These are phyloP conservation scores for Latheticus oryzae DNA, from an alignment of 2,888 invertebrate species.

Conservation along the genomic window DNA sequence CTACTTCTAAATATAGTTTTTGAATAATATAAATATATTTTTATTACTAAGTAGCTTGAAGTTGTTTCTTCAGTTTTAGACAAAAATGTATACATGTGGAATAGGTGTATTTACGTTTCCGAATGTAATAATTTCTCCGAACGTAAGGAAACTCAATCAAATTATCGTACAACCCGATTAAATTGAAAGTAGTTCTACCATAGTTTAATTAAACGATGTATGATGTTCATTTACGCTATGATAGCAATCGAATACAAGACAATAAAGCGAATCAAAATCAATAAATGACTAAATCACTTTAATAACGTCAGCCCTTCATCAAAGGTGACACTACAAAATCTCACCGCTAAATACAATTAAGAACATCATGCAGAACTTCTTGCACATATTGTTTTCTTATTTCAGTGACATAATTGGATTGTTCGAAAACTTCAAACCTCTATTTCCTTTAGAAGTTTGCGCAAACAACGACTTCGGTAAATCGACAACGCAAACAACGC, in stretches of 20 bases:
- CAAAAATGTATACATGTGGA: no score
- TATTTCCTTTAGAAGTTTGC: conserved; percentile 1
- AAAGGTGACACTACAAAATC: conserved; percentile 18
- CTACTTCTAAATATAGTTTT: no score
- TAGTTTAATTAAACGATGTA: no score
- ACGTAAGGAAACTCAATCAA: no score
- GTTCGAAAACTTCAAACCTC: conserved; percentile 5
- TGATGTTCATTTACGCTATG: conserved; percentile 5
- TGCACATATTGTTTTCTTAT: conserved; percentile 17
- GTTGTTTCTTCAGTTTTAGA: no score
- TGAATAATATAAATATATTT: no score
- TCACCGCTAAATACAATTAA: conserved; percentile 19
- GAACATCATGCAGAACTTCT: conserved; percentile 10
- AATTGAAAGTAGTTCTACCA: no score
- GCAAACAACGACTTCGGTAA: not conserved
- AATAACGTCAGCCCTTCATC: conserved; percentile 6
- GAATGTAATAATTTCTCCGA: no score
- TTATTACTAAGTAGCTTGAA: no score
- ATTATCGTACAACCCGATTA: no score
- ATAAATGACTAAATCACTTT: conserved; percentile 14
- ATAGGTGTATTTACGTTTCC: no score
- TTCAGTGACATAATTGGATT: conserved; percentile 16
- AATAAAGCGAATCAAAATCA: conserved; percentile 11
- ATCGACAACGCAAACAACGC: conserved; percentile 12
- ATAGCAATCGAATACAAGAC: conserved; percentile 13